phyloP scores from a whole-genome alignment of 2,113 vertebrate genomes.

The Colinus virginianus region DNA sequence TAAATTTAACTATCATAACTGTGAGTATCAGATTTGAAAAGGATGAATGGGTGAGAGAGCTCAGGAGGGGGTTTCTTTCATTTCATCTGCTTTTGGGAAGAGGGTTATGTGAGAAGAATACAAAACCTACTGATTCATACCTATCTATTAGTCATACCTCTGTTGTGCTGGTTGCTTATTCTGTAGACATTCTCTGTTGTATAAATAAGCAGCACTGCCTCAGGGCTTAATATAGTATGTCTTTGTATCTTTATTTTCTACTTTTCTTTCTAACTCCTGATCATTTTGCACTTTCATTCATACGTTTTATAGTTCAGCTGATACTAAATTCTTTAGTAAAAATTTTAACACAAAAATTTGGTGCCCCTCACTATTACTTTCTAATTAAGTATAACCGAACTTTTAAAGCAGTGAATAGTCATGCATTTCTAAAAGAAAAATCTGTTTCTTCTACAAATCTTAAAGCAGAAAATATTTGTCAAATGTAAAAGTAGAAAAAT shows the following conservation, averaged over 20 bases:
- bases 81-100: conserved; percentile 53
- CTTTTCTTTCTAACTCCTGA: conserved; percentile 19
- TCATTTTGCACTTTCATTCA: neutral
- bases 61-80: conserved; percentile 46
- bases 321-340: neutral
- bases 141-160: conserved; percentile 64
- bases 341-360: neutral
- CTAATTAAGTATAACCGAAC: neutral
- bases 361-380: neutral
- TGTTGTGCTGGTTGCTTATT: conserved; percentile 66
- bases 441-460: neutral
- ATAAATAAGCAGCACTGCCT: conserved; percentile 66
- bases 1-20: conserved; percentile 54
- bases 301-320: neutral
- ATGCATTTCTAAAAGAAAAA: neutral
- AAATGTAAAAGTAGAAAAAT: neutral
- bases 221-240: conserved; percentile 53
- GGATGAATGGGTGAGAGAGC: conserved; percentile 46
- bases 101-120: conserved; percentile 42
- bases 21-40: conserved; percentile 28
- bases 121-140: conserved; percentile 51
- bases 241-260: conserved; percentile 51
- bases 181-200: conserved; percentile 48
- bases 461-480: neutral
- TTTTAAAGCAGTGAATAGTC: neutral